phyloP scores from a whole-genome alignment of 2,797 vertebrate species.

The Myotis myotis region DNA sequence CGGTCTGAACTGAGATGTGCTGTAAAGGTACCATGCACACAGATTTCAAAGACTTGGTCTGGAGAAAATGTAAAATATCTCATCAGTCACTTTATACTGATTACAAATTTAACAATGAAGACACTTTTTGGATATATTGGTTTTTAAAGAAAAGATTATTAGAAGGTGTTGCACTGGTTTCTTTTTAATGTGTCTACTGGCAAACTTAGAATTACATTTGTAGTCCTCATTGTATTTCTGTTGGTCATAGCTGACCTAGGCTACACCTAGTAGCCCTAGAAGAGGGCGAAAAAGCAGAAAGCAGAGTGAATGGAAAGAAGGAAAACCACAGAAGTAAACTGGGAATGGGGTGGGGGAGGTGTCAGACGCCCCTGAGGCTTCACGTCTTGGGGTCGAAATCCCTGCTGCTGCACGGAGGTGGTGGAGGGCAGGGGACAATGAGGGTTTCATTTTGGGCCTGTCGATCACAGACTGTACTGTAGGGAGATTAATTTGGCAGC shows the following conservation, averaged over 20 bases:
- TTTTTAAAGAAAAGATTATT: not conserved
- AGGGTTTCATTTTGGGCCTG: not conserved
- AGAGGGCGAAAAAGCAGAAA: not conserved
- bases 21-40: fast-evolving
- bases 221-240: not conserved
- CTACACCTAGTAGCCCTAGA: not conserved
- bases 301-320: not conserved
- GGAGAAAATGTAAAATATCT: not conserved
- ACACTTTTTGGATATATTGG: not conserved
- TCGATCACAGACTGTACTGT: not conserved
- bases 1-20: not conserved
- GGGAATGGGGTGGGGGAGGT: not conserved
- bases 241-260: not conserved
- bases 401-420: fast-evolving
- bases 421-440: not conserved
- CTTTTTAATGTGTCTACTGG: not conserved
- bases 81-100: not conserved
- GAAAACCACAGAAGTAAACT: not conserved
- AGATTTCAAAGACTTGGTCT: not conserved
- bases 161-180: not conserved
- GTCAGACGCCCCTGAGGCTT: not conserved
- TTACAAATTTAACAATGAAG: not conserved
- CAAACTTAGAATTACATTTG: not conserved
- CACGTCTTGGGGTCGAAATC: not conserved
- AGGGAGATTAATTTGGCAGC: slow-evolving; percentile 42